Evolutionary conservation across 2,113 vertebrate genomes (phyloP), one percentile per base, ranked within the genome.

Genomic region (Sander lucioperca): DNA sequence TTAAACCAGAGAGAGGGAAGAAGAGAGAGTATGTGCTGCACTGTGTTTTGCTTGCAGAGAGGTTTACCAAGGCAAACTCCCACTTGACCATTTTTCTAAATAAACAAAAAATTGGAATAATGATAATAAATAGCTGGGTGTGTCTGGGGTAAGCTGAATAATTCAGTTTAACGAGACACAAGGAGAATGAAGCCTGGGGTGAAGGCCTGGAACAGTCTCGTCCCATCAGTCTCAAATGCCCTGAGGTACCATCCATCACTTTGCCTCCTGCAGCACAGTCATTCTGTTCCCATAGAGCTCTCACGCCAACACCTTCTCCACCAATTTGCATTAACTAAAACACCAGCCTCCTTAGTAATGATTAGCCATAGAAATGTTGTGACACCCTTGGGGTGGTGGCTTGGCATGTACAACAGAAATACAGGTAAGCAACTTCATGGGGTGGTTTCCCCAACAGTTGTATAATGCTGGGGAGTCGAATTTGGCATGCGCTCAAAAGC

Each of bases 131-230:
- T 74, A 80, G 53, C 53, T 10, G 39, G 30, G 69, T 87, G 64
- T 70, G 86, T 84, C 82, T 77, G 36, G 57, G 64, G 72, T 30
- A 76, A 66, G 58, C 67, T 88, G 68, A 89, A 92, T 91, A 91
- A 93, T 89, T 95, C 92, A 91, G 54, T 91, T 92, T 93, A 94
- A 94, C 91, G 89, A 88, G 82, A 90, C 77, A 90, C 50, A 45
- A 72, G 74, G 78, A 87, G 87, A 91, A 91, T 91, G 80, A 90
- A 69, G 85, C 79, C 80, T 62, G 19, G 75, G 77, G 77, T 85
- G 83, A 94, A 82, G 77, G 84, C 86, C 81, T 87, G 86, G 89
- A 94, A 91, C 82, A 73, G 89, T 87, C 73, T 88, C 77, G 63
- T 88, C 84, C 90, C 80, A 86, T 85, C 89, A 77, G 90, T 86